Evolutionary conservation across 2,888 invertebrate genomes (phyloP), one percentile per base, ranked within the genome.

Genomic region (Ametastegia equiseti): DNA sequence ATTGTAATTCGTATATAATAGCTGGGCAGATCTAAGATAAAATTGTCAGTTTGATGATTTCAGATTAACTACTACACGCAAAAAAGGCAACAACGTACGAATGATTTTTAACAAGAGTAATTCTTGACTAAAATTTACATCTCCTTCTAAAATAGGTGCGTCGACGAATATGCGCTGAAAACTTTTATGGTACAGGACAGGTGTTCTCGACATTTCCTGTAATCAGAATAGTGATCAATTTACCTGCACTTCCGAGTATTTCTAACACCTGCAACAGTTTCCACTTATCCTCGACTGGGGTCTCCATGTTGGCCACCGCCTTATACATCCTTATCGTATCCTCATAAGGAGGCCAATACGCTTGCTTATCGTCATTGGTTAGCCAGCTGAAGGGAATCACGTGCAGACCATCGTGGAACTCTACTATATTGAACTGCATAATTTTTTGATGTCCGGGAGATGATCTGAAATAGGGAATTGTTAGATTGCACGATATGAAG

Each of bases 241-340:
- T 39, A 67, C 67, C 67, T 67, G 67, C 19, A 42, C 67, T 39
- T 67, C 67, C 67, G 9, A 39, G 67, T 19, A 67, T 39, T 1
- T n/a, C 23, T 19, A 19, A 23, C n/a, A 67, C 42, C 1, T 42
- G 13, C 7, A 39, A n/a, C 0, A 67, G 9, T 39, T 36, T 7
- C 42, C 67, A 67, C 39, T 19, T 1, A 39, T 36, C 23, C 4
- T 39, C 19, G 2, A 42, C 36, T 23, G 67, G 67, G 42, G 67
- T 67, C 11, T 67, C 67, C 67, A 67, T 67, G 42, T 67, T 67
- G 1, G 9, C 67, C 2, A 67, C 23, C 2, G 67, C 36, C 9
- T 67, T 67, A 9, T 42, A 67, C n/a, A 67, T 42, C 23, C 42
- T 39, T 9, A 39, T 39, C 19, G 19, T 19, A 23, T 67, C 67